phyloP scores from a whole-genome alignment of 2,888 invertebrate species.

The Galerucella pusilla region DNA sequence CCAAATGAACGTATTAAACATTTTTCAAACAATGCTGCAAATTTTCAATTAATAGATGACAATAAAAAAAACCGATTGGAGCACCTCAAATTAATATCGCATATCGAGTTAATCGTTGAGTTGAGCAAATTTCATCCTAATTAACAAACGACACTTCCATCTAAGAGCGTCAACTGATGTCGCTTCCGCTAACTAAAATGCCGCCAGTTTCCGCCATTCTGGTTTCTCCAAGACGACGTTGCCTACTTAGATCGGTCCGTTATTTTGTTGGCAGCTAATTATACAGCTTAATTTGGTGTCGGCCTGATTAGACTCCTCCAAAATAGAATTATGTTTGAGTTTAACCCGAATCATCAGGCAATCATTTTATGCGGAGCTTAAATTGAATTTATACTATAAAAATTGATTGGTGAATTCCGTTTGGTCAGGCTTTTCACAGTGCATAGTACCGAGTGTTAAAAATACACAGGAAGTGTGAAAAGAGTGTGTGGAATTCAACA shows the following conservation, averaged over 20 bases:
- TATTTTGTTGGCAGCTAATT: slow-evolving; percentile 33
- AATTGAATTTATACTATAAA: neutral
- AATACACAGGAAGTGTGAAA: too few relatives aligned
- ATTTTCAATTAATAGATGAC: too few relatives aligned
- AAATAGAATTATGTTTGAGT: slow-evolving; percentile 15
- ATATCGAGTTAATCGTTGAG: slow-evolving; percentile 39
- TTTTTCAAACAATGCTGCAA: too few relatives aligned
- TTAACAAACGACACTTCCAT: slow-evolving; percentile 40
- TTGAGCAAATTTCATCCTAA: slow-evolving; percentile 38
- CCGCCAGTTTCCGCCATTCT: slow-evolving; percentile 30
- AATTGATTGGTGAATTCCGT: neutral
- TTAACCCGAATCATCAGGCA: neutral
- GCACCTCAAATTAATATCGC: slow-evolving; percentile 33
- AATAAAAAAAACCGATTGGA: slow-evolving; percentile 36
- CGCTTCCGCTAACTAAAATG: slow-evolving; percentile 33
- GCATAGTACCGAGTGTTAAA: too few relatives aligned
- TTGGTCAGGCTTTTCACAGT: too few relatives aligned
- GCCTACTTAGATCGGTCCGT: slow-evolving; percentile 5
- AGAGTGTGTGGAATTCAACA: too few relatives aligned
- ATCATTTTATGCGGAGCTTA: neutral
- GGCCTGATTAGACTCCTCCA: slow-evolving; percentile 10
- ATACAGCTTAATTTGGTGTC: slow-evolving; percentile 20
- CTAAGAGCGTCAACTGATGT: slow-evolving; percentile 35
- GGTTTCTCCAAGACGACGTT: slow-evolving; percentile 22
- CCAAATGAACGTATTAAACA: too few relatives aligned